Evolutionary conservation across 2,113 vertebrate genomes (phyloP).

Genomic region (Hemiscyllium ocellatum): DNA sequence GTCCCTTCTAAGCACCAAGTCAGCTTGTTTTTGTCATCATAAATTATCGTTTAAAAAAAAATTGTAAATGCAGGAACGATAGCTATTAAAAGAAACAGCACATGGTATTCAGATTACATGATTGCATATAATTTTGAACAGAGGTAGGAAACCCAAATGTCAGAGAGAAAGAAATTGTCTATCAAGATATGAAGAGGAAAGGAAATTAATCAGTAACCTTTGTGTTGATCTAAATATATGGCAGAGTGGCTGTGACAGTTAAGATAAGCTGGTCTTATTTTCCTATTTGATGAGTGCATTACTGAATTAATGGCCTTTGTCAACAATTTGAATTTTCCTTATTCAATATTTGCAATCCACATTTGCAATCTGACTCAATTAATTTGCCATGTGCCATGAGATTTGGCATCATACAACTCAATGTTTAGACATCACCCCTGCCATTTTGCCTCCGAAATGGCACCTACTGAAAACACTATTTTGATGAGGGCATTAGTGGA

Average conservation of each 20-base stretch:
- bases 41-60: neutral
- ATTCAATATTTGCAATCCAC: neutral
- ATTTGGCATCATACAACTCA: neutral
- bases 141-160: neutral
- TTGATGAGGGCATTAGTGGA: neutral
- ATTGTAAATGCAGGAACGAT: neutral
- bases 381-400: too few relatives aligned
- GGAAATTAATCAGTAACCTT: conserved; percentile 20
- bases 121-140: neutral
- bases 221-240: neutral
- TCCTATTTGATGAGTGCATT: neutral
- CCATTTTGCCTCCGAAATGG: neutral
- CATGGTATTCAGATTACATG: neutral
- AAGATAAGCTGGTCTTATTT: neutral
- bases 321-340: conserved; percentile 1
- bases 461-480: too few relatives aligned
- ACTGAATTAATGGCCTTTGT: neutral
- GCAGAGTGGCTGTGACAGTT: neutral
- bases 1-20: neutral
- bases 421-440: neutral
- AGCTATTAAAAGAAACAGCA: neutral
- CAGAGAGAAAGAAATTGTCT: neutral
- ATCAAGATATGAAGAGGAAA: neutral
- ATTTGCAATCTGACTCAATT: neutral
- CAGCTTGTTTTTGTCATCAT: neutral